Percentiles rank a stretch among this genome's conserved stretches.
phyloP scores from a whole-genome alignment of 2,888 invertebrate genomes.

The Yponomeuta plumbellus region DNA sequence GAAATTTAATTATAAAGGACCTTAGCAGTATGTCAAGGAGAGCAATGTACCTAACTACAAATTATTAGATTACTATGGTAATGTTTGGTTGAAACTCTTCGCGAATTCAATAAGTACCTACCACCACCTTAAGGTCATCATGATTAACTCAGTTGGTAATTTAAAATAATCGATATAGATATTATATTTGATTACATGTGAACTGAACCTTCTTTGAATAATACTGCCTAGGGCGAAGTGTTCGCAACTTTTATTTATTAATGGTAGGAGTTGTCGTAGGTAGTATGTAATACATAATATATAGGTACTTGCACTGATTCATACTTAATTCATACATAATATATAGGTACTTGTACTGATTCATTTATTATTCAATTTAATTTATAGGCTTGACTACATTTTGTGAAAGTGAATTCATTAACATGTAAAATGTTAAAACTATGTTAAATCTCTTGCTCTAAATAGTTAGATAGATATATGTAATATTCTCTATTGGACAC shows the following conservation, averaged over 20 bases:
- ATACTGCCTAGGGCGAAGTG: not conserved
- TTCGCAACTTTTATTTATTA: not conserved
- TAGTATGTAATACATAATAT: constrained; percentile 7
- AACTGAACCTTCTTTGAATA: no score
- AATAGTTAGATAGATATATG: no score
- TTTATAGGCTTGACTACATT: no score
- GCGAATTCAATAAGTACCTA: not conserved
- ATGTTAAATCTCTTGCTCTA: no score
- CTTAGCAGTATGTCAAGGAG: not conserved
- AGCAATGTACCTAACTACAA: not conserved
- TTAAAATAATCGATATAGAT: constrained; percentile 1
- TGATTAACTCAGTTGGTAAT: not conserved
- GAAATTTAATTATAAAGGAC: not conserved
- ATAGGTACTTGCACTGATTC: no score
- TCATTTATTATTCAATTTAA: no score
- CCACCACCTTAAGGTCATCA: not conserved
- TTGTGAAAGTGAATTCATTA: no score
- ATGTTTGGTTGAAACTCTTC: not conserved
- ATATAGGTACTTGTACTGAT: no score
- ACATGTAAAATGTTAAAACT: no score
- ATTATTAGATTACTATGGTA: not conserved
- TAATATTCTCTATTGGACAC: no score
- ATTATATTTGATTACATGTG: not conserved
- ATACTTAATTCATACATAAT: no score
- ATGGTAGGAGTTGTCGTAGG: not conserved